Conservation (phyloP, 2,113 vertebrate species). For the Erythrocebus patas region DNA sequence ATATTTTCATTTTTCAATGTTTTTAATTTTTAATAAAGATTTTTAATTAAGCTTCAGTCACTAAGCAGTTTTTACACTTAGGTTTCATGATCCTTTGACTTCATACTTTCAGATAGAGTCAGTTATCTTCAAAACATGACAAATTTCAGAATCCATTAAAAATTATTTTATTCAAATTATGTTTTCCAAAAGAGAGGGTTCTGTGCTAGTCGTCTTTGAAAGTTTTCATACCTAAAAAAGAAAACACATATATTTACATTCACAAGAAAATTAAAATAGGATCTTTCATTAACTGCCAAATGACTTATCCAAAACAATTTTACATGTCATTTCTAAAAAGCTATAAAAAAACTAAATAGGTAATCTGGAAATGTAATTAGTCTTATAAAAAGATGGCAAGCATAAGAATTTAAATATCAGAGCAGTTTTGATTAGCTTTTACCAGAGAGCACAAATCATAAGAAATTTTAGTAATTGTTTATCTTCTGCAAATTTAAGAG, state of each 20-base stretch:
- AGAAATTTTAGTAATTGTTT: background rate
- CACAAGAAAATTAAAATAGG: slow-evolving; percentile 34
- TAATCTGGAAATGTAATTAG: background rate
- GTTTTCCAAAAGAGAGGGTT: slow-evolving; percentile 98
- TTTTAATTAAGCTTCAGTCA: slow-evolving; percentile 77
- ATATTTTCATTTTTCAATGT: slow-evolving; percentile 66
- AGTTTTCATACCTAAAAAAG: slow-evolving; percentile 94
- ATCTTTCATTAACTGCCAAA: slow-evolving; percentile 25
- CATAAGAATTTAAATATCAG: background rate
- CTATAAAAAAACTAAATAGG: background rate
- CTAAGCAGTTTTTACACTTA: slow-evolving; percentile 59
- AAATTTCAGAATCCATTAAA: slow-evolving; percentile 64
- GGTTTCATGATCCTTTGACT: slow-evolving; percentile 45
- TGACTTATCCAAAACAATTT: slow-evolving; percentile 28
- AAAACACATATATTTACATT: slow-evolving; percentile 43
- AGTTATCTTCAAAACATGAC: slow-evolving; percentile 57
- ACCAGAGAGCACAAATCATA: background rate
- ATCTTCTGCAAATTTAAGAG: background rate
- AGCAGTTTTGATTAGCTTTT: background rate
- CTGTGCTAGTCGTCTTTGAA: slow-evolving; percentile 94
- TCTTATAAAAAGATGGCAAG: background rate
- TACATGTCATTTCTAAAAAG: slow-evolving; percentile 23
- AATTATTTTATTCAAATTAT: slow-evolving; percentile 75
- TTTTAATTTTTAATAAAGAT: slow-evolving; percentile 80
- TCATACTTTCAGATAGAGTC: slow-evolving; percentile 48